These are phyloP conservation scores for Fukomys damarensis DNA, from an alignment of 2,113 vertebrate genomes.

Conservation along the genomic window DNA sequence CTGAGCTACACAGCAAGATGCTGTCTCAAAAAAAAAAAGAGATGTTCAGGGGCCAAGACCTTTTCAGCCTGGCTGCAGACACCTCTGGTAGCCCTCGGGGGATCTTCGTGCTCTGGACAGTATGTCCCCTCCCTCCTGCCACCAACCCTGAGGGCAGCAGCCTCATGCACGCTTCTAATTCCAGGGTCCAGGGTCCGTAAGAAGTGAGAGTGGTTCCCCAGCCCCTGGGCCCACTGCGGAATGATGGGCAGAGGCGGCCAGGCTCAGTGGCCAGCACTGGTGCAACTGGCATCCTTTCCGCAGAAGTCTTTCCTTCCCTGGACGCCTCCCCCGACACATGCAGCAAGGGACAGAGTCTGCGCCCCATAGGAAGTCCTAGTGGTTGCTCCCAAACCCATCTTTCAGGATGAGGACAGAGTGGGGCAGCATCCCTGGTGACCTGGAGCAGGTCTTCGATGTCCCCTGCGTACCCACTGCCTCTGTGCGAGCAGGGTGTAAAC, in stretches of 20 bases:
- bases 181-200: not conserved
- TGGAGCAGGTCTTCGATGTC: not conserved
- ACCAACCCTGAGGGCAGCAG: not conserved
- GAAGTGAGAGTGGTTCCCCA: not conserved
- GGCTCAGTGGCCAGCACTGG: accelerated
- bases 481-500: not conserved
- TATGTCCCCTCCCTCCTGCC: accelerated
- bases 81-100: not conserved
- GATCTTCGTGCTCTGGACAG: too few species aligned
- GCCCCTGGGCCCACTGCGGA: not conserved
- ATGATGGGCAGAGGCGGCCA: accelerated
- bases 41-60: not conserved
- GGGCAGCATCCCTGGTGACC: not conserved
- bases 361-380: accelerated
- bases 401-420: not conserved
- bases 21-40: not conserved
- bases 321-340: not conserved
- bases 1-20: not conserved
- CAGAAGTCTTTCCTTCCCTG: not conserved
- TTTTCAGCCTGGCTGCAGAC: not conserved
- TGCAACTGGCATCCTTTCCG: not conserved
- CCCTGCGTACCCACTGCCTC: not conserved
- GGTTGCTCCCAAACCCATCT: not conserved
- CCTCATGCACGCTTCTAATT: not conserved
- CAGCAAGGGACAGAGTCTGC: not conserved